These are phyloP conservation scores for Thamnaconus septentrionalis DNA, from an alignment of 2,113 vertebrate genomes.

Conservation along the genomic window DNA sequence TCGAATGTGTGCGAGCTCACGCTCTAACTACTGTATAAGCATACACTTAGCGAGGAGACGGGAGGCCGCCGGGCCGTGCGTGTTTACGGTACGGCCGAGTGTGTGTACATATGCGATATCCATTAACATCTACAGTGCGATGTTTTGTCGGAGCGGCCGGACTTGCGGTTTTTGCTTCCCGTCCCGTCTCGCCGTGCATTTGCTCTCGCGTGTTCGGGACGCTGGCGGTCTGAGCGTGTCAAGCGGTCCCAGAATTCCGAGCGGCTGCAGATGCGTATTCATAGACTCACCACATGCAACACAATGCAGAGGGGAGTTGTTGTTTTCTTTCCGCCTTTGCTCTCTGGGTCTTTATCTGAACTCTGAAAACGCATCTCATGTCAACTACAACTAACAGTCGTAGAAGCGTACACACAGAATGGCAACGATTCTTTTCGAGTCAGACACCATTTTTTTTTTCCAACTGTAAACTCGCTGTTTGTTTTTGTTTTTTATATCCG, in stretches of 20 bases:
- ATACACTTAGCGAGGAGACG: not conserved
- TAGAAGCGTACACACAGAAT: too few relatives aligned
- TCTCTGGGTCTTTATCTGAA: conserved; percentile 22
- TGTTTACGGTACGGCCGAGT: conserved; percentile 26
- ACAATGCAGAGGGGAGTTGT: conserved; percentile 1
- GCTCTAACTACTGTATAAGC: conserved; percentile 3
- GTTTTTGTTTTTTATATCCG: too few relatives aligned
- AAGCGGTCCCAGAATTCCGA: conserved; percentile 48
- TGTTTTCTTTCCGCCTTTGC: conserved; percentile 29
- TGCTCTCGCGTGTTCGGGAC: conserved; percentile 35
- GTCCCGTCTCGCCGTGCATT: too few relatives aligned
- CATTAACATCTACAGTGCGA: conserved; percentile 50
- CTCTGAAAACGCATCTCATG: not conserved
- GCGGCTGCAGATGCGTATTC: conserved; percentile 41
- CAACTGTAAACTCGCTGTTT: too few relatives aligned
- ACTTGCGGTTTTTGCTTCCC: conserved; percentile 25
- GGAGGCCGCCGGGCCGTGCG: not conserved
- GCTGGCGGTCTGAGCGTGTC: conserved; percentile 39
- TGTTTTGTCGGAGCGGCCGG: conserved; percentile 54
- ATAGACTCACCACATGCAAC: conserved; percentile 34
- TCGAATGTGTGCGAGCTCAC: not conserved
- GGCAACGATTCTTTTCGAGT: too few relatives aligned
- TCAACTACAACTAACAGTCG: too few relatives aligned
- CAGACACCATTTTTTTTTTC: too few relatives aligned
- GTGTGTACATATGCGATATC: conserved; percentile 56